Conservation (phyloP, 2,888 invertebrate genomes). For the Drosophila atripex region DNA sequence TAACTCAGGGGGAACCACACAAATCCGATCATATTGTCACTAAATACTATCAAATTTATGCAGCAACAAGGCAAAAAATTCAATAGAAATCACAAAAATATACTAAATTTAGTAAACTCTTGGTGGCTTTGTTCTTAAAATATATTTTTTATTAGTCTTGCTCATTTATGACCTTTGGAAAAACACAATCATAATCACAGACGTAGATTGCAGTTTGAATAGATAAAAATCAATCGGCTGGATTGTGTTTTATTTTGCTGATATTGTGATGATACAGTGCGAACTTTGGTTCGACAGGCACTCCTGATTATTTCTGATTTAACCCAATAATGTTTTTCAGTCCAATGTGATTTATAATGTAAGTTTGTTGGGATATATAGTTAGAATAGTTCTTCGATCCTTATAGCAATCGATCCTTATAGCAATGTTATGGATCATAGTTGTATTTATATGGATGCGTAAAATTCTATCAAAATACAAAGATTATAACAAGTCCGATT, state of each 20-base stretch:
- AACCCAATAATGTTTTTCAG: background rate
- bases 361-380: no score
- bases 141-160: background rate
- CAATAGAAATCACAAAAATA: no score
- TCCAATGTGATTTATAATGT: no score
- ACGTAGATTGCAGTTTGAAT: constrained; percentile 11
- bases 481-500: no score
- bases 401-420: no score
- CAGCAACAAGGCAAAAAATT: no score
- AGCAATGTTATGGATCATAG: no score
- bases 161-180: background rate
- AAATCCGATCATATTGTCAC: background rate
- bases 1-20: background rate
- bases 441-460: no score
- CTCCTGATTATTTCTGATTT: constrained; percentile 13
- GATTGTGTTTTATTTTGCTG: constrained; percentile 14
- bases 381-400: no score
- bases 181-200: constrained; percentile 7
- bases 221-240: constrained; percentile 33
- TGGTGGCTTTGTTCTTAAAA: background rate
- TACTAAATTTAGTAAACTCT: background rate
- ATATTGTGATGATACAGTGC: constrained; percentile 29
- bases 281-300: constrained; percentile 26
- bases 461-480: no score
- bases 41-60: no score